Evolutionary conservation across 2,888 invertebrate genomes (phyloP), one percentile per base, ranked within the genome.

Genomic region (Melinaea marsaeus): DNA sequence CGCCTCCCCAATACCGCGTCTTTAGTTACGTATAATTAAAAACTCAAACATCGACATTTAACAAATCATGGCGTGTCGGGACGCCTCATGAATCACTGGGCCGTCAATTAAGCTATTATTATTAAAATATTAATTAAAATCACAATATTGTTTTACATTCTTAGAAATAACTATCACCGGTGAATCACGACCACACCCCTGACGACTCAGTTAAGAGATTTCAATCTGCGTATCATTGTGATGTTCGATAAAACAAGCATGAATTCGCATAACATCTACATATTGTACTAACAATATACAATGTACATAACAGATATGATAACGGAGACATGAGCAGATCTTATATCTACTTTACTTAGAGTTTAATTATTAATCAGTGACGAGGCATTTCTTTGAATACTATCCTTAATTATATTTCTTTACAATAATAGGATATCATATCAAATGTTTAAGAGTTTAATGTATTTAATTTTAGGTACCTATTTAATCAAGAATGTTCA

Each of bases 1-100:
- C 86, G 84, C 83, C 86, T 79, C 78, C 78, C 80, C 85, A 85
- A 88, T 85, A 84, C 82, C 81, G 80, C 75, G 77, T 80, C 81
- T 88, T 88, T 88, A 84, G 86, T 85, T 85, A 82, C 82, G 86
- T 86, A 74, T 85, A 89, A 89, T 89, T 90, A 89, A 88, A 88
- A 88, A 85, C 84, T 88, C 84, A 87, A 88, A 84, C 81, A 85
- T 85, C 85, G 88, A 87, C 88, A 83, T 83, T 79, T 79, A 84
- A 87, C 87, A 85, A 88, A 87, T 86, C 81, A 83, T 76, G 74
- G 75, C 71, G 69, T 71, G 76, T 74, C 77, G 76, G 73, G 71
- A 73, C 77, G 75, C 74, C 72, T 71, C 79, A 85, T 88, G 85
- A 88, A 85, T 87, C 86, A 86, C 79, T 70, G 70, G 72, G 75